Evolutionary conservation across 2,797 vertebrate species (phyloP), one percentile per base, ranked within the genome.

Genomic region (Carcharodon carcharias): DNA sequence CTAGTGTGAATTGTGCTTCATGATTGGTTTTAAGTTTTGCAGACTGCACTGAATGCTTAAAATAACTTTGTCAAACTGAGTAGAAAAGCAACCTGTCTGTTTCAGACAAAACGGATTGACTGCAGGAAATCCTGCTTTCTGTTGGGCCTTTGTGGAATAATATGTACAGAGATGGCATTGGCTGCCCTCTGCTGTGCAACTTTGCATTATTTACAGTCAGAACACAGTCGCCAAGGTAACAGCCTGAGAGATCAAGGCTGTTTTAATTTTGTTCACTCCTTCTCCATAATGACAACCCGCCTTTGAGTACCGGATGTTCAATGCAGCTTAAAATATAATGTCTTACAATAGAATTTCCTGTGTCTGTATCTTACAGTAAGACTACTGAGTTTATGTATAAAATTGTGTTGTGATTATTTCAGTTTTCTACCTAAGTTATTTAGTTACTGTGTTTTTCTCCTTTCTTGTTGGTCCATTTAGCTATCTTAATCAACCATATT

Each of bases 51-150:
- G 63, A 93, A 45, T 65, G n/a, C n/a, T 65, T 67, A 93, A 67
- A 93, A 93, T 93, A 93, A 93, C 61, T 67, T 93, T 65, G 35
- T 65, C 7, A 63, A 92, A 63, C 35, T 21, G n/a, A 67, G 63
- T 67, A 8, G n/a, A 93, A 8, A n/a, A 45, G 63, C 61, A 93
- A 93, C 63, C 40, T 45, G 91, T 45, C n/a, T 67, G n/a, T 45
- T 45, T 2, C 91, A 93, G 21, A 93, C 63, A 93, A 45, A 93
- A 93, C 9, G n/a, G 89, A 93, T 93, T 65, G n/a, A 26, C n/a
- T 26, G 91, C 61, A 67, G 63, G 61, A 93, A 93, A 93, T 93
- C 61, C 91, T 93, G 91, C 63, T 93, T 67, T 93, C 91, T 67
- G 18, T 93, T 93, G 21, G 16, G 21, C n/a, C 3, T 40, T 67